phyloP scores from a whole-genome alignment of 2,113 vertebrate species.

The Octodon degus region DNA sequence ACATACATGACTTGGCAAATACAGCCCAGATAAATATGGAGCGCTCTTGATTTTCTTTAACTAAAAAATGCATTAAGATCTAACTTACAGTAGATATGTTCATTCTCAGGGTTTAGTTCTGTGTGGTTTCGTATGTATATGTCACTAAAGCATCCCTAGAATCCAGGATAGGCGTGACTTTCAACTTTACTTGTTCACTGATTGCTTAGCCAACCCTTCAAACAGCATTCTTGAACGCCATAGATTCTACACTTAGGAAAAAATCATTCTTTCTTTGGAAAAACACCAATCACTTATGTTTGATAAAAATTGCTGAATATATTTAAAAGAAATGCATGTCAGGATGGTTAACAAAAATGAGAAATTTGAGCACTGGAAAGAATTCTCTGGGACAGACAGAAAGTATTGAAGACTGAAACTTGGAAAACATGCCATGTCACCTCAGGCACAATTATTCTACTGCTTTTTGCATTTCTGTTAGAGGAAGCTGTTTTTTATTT shows the following conservation, averaged over 20 bases:
- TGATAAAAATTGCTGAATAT: slow-evolving; percentile 75
- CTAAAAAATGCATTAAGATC: neutral
- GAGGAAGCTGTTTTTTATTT: neutral
- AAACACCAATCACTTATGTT: slow-evolving; percentile 70
- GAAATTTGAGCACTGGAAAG: slow-evolving; percentile 72
- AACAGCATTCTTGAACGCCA: neutral
- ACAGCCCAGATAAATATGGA: neutral
- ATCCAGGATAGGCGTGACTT: neutral
- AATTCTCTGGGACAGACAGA: slow-evolving; percentile 60
- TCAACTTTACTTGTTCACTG: neutral
- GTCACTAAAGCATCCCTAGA: neutral
- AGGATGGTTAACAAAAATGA: slow-evolving; percentile 71
- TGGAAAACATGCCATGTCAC: slow-evolving; percentile 62
- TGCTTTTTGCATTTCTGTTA: slow-evolving; percentile 52
- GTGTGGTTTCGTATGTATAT: neutral
- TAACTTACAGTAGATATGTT: neutral
- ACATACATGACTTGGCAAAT: neutral
- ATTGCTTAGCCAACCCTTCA: slow-evolving; percentile 32
- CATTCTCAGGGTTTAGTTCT: neutral
- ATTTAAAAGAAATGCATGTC: slow-evolving; percentile 53
- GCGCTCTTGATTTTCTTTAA: neutral
- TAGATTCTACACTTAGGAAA: slow-evolving; percentile 51
- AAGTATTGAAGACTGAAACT: slow-evolving; percentile 64
- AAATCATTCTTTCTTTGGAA: slow-evolving; percentile 62
- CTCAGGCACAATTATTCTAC: slow-evolving; percentile 50